Conservation (phyloP, 2,888 invertebrate genomes). For the Nezara viridula region DNA sequence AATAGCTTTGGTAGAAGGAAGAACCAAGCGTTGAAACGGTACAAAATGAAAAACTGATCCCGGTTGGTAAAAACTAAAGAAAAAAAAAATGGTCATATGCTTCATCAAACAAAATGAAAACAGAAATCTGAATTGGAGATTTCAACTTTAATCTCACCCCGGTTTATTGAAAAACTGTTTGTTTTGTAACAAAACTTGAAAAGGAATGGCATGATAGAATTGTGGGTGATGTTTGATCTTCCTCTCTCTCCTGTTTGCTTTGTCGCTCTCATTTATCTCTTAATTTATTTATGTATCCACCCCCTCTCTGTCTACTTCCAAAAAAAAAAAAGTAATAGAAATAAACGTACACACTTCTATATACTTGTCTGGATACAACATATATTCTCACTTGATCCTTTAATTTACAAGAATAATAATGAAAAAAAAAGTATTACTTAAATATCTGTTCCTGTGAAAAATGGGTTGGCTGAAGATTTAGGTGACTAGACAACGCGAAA, state of each 20-base stretch:
- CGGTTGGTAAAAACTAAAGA: not conserved
- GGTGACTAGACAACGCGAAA: not conserved
- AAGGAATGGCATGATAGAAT: not conserved
- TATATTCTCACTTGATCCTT: too few species aligned
- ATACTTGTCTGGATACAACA: too few species aligned
- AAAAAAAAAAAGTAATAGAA: too few species aligned
- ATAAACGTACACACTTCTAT: too few species aligned
- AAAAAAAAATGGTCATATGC: not conserved
- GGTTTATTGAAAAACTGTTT: constrained; percentile 6
- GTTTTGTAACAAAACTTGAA: not conserved
- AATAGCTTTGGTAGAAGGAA: not conserved
- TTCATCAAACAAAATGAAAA: not conserved
- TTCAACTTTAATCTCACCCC: not conserved
- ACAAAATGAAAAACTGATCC: not conserved
- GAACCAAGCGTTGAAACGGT: not conserved
- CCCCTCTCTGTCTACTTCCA: too few species aligned
- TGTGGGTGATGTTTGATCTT: not conserved
- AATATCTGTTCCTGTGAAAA: too few species aligned
- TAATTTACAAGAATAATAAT: too few species aligned
- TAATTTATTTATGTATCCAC: not conserved
- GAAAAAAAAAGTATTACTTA: too few species aligned
- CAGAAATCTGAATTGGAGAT: not conserved
- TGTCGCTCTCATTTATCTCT: not conserved
- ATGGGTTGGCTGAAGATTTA: too few species aligned
- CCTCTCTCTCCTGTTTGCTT: not conserved